Evolutionary conservation across 2,113 vertebrate species (phyloP).

Genomic region (Dryoscopus gambensis): DNA sequence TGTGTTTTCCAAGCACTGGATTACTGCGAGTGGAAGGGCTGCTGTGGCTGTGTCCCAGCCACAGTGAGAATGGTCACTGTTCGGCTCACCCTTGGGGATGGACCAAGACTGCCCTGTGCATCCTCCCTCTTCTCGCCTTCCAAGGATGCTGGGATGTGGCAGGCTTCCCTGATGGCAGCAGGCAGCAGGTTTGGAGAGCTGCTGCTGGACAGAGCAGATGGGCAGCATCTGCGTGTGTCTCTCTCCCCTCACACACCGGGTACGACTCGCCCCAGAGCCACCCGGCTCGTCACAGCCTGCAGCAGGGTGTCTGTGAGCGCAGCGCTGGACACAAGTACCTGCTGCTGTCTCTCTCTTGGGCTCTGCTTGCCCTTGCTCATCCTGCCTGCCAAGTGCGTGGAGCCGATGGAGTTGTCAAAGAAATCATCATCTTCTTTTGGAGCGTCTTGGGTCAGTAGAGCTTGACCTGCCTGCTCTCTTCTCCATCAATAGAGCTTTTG

Average conservation of each 20-base stretch:
- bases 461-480: neutral
- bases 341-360: neutral
- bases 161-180: neutral
- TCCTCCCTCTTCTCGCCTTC: neutral
- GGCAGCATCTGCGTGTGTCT: neutral
- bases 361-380: neutral
- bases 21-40: neutral
- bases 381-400: neutral
- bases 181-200: neutral
- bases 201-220: neutral
- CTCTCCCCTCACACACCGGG: neutral
- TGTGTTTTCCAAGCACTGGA: neutral
- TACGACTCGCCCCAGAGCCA: neutral
- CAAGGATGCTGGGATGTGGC: neutral
- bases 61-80: neutral
- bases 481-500: rapidly evolving
- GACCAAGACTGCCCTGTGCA: neutral
- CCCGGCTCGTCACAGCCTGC: neutral
- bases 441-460: neutral
- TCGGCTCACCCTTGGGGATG: neutral
- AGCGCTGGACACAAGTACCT: neutral
- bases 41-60: neutral
- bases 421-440: neutral
- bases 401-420: neutral
- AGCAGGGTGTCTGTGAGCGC: neutral